Conservation (phyloP, 2,113 vertebrate genomes). For the Tinamus guttatus region DNA sequence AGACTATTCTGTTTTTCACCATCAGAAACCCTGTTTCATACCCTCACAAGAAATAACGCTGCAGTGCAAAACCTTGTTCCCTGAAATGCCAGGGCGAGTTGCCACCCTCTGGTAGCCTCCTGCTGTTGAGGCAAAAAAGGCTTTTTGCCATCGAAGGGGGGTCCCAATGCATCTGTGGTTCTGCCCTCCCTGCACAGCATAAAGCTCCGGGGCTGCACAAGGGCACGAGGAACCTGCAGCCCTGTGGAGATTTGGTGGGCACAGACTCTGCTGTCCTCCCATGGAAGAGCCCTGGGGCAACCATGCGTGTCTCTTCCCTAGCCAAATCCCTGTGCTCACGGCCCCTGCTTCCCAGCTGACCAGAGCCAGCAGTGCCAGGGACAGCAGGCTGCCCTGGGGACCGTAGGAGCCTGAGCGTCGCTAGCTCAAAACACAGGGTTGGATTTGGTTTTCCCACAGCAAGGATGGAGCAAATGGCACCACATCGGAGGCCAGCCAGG, state of each 20-base stretch:
- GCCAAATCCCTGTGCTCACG: background rate
- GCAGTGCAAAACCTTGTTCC: background rate
- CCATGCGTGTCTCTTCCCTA: background rate
- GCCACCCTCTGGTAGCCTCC: background rate
- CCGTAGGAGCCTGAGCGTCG: rapidly evolving
- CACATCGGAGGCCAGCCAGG: background rate
- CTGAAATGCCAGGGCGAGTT: background rate
- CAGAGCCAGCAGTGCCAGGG: background rate
- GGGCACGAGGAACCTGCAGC: rapidly evolving
- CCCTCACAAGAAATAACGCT: background rate
- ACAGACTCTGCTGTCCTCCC: rapidly evolving
- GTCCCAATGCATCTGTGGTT: background rate
- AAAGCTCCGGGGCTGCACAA: background rate
- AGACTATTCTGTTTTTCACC: background rate
- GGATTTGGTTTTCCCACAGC: background rate
- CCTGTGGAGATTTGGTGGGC: background rate
- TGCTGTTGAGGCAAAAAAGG: background rate
- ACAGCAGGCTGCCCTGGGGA: background rate
- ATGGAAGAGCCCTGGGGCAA: background rate
- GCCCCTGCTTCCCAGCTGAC: background rate
- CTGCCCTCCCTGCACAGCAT: background rate
- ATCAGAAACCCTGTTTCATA: background rate
- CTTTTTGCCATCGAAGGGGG: background rate
- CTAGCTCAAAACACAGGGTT: background rate
- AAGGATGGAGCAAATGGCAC: background rate